Evolutionary conservation across 2,888 invertebrate species (phyloP).

Genomic region (Sphaerophoria rueppellii): DNA sequence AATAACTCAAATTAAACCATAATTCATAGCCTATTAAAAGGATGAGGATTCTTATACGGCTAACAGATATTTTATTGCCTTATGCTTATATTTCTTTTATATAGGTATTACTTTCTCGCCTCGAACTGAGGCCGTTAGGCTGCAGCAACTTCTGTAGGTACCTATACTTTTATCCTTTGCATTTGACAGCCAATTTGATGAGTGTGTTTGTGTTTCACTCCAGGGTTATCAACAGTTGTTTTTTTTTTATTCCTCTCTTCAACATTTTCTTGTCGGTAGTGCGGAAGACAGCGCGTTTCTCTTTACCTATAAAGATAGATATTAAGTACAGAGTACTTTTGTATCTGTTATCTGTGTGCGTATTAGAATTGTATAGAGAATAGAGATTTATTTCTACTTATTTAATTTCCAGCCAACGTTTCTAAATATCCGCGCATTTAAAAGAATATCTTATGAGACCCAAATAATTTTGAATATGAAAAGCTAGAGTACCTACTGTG

Average conservation of each 20-base stretch:
- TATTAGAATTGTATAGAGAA: not conserved
- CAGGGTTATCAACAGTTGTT: conserved; percentile 43
- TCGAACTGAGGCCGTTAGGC: too few relatives aligned
- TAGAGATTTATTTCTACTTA: too few relatives aligned
- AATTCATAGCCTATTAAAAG: conserved; percentile 33
- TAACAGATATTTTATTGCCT: conserved; percentile 28
- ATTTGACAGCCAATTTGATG: not conserved
- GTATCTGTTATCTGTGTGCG: not conserved
- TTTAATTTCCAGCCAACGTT: conserved; percentile 2
- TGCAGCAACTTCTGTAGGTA: too few relatives aligned
- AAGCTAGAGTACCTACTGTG: conserved; percentile 13
- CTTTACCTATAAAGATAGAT: too few relatives aligned
- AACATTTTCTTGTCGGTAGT: not conserved
- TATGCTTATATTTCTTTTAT: conserved; percentile 23
- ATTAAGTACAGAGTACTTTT: too few relatives aligned
- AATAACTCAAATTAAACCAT: conserved; percentile 37
- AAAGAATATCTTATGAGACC: too few relatives aligned
- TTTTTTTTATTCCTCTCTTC: conserved; percentile 32
- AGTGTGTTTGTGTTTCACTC: conserved; percentile 28
- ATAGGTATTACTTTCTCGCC: not conserved
- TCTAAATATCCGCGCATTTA: not conserved
- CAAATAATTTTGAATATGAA: conserved; percentile 23
- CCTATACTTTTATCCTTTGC: conserved; percentile 10
- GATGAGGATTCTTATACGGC: conserved; percentile 12
- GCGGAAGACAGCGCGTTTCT: not conserved